Percentiles rank a stretch among this genome's conserved stretches.
Evolutionary conservation across 2,797 vertebrate genomes (phyloP).

Genomic region (Mionectes olivaceus): DNA sequence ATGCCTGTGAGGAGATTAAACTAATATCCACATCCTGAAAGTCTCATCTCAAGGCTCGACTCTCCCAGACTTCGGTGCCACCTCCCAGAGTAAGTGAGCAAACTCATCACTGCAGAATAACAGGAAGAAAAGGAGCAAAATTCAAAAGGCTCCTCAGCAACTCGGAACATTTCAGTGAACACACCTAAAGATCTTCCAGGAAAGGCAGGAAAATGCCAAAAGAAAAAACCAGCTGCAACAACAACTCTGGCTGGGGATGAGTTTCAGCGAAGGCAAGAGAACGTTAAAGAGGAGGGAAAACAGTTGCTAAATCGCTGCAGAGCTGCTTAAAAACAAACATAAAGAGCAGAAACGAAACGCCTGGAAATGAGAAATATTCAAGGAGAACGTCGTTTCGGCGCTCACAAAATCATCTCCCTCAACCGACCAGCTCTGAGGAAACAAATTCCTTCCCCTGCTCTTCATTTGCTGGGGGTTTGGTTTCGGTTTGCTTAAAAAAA

Average conservation of each 20-base stretch:
- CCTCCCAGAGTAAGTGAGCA: background rate
- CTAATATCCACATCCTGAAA: background rate
- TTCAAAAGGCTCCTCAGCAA: background rate
- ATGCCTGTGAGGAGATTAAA: background rate
- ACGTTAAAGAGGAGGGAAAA: background rate
- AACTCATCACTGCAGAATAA: fast-evolving
- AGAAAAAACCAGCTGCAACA: background rate
- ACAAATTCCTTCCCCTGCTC: background rate
- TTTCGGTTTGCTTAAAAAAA: background rate
- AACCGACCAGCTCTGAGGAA: background rate
- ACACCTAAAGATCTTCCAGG: background rate
- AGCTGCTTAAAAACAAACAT: background rate
- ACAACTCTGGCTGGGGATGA: background rate
- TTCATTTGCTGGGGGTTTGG: background rate
- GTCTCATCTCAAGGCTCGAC: background rate
- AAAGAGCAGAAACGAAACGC: background rate
- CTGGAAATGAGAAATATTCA: background rate
- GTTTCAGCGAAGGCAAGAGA: background rate
- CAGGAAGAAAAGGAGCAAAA: background rate
- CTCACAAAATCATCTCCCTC: background rate
- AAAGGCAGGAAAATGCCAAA: background rate
- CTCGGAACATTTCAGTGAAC: background rate
- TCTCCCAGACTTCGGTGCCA: background rate
- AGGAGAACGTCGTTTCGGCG: background rate
- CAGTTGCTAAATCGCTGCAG: background rate